phyloP scores from a whole-genome alignment of 1,140 invertebrate genomes.

The Temnothorax curvispinosus region DNA sequence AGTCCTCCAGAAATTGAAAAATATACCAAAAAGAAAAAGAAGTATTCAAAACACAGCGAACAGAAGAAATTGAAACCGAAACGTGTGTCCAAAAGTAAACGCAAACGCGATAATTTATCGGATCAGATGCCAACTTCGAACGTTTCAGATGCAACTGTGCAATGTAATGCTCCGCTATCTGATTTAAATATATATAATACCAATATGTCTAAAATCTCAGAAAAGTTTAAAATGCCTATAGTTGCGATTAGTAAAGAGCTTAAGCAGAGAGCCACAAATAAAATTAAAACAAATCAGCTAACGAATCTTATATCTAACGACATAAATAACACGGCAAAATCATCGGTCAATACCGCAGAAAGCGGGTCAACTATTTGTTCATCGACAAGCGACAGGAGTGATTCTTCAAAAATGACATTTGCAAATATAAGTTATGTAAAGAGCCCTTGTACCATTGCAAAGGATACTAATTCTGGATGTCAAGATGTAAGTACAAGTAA shows the following conservation, averaged over 20 bases:
- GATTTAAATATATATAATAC: conserved; percentile 56
- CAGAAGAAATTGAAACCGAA: conserved; percentile 72
- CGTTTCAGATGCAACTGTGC: conserved; percentile 77
- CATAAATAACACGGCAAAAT: conserved; percentile 12
- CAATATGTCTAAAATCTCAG: neutral
- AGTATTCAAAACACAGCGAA: conserved; percentile 67
- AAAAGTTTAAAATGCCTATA: conserved; percentile 37
- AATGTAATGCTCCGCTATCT: conserved; percentile 79
- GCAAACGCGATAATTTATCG: conserved; percentile 68
- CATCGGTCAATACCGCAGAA: neutral
- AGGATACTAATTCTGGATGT: conserved; percentile 36
- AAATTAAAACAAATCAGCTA: conserved; percentile 26
- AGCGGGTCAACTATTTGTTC: neutral
- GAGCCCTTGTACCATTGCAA: neutral
- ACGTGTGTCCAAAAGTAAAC: conserved; percentile 70
- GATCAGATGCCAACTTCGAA: conserved; percentile 73
- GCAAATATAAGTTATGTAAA: neutral
- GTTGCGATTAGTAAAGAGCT: conserved; percentile 58
- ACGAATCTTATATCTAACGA: neutral
- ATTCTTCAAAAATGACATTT: neutral
- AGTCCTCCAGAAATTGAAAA: conserved; percentile 60
- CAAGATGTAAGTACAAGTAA: conserved; percentile 19
- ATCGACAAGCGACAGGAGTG: neutral
- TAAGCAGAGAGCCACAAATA: conserved; percentile 42
- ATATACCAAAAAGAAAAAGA: conserved; percentile 74